These are phyloP conservation scores for Catharus bicknelli DNA, from an alignment of 2,113 vertebrate genomes.

Conservation along the genomic window DNA sequence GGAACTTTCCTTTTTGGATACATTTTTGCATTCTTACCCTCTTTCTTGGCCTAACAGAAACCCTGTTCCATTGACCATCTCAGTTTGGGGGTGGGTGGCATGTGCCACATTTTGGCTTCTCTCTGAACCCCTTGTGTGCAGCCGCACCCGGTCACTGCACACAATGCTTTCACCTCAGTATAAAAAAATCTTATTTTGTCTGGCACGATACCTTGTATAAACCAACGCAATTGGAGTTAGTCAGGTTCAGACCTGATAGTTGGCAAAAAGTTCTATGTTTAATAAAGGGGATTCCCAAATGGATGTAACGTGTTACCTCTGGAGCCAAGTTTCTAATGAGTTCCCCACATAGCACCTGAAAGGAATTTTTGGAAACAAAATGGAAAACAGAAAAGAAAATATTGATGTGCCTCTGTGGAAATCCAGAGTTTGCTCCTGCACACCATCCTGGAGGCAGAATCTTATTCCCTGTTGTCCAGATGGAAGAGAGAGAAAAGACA, in stretches of 20 bases:
- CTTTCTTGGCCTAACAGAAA: not conserved
- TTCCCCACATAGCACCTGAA: not conserved
- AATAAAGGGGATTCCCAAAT: not conserved
- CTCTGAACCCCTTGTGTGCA: not conserved
- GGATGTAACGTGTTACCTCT: not conserved
- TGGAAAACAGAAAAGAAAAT: not conserved
- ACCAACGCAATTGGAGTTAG: not conserved
- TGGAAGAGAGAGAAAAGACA: not conserved
- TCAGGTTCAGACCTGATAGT: not conserved
- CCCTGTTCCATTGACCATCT: not conserved
- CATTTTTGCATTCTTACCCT: not conserved
- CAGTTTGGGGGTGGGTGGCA: accelerated
- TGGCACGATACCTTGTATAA: not conserved
- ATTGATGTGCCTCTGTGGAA: not conserved
- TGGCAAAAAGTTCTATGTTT: not conserved
- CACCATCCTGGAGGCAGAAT: not conserved
- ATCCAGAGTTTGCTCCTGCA: not conserved
- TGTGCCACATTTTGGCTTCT: not conserved
- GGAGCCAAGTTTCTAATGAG: not conserved
- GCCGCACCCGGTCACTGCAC: not conserved
- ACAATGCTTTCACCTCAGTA: not conserved
- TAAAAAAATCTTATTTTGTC: not conserved
- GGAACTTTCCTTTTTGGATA: not conserved
- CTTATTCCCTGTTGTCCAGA: not conserved
- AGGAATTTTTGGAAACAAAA: not conserved